Percentiles rank a stretch among this genome's conserved stretches.
phyloP scores from a whole-genome alignment of 2,797 vertebrate genomes.

The Urocyon cinereoargenteus region DNA sequence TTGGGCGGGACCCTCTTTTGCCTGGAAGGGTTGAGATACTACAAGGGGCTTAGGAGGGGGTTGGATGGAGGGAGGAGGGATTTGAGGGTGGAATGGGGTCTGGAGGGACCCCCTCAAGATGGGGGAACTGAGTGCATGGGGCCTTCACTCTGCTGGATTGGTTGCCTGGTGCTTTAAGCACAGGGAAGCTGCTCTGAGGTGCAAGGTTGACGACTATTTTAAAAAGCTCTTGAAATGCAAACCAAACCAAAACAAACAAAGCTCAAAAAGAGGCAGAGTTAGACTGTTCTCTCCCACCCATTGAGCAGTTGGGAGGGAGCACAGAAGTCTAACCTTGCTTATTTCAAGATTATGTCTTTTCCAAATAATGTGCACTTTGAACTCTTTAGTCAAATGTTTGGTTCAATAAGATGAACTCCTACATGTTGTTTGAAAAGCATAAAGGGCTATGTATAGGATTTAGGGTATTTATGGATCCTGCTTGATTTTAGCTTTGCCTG shows the following conservation, averaged over 20 bases:
- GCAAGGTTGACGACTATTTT: neutral
- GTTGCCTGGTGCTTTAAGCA: neutral
- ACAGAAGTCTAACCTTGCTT: neutral
- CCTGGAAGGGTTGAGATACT: constrained; percentile 5
- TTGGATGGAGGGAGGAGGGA: neutral
- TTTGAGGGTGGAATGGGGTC: neutral
- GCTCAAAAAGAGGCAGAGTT: neutral
- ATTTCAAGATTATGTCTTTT: constrained; percentile 21
- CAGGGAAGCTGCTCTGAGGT: neutral
- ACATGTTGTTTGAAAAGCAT: neutral
- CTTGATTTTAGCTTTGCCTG: neutral
- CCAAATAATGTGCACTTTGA: neutral
- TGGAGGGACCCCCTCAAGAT: neutral
- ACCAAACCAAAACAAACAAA: neutral
- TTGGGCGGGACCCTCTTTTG: neutral
- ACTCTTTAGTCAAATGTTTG: constrained; percentile 3
- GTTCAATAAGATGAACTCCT: neutral
- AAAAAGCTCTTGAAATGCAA: neutral
- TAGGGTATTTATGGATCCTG: neutral
- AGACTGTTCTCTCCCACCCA: neutral
- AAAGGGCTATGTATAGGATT: neutral
- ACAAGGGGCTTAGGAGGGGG: too few relatives aligned
- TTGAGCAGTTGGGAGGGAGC: neutral
- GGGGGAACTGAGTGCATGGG: accelerated
- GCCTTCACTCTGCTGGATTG: neutral